phyloP scores from a whole-genome alignment of 2,888 invertebrate genomes.

The Aspidiotus destructor region DNA sequence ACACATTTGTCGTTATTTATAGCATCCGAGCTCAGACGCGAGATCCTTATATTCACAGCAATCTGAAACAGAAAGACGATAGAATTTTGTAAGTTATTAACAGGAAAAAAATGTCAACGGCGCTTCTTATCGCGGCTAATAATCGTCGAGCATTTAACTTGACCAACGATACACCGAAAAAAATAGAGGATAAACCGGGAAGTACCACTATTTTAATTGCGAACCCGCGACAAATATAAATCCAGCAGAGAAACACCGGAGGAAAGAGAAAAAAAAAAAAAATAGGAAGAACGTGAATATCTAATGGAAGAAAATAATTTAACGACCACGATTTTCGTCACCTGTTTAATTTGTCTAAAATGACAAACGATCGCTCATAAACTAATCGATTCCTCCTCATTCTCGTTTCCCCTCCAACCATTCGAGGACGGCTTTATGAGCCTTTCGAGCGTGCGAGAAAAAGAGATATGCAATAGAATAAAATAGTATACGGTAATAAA shows the following conservation, averaged over 20 bases:
- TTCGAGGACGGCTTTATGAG: neutral
- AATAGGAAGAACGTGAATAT: neutral
- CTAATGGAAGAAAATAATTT: conserved; percentile 8
- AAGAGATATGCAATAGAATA: neutral
- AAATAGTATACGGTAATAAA: conserved; percentile 2
- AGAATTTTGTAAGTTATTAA: neutral
- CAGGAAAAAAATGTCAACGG: neutral
- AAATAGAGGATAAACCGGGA: conserved; percentile 3
- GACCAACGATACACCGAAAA: neutral
- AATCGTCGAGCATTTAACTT: neutral
- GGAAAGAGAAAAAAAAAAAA: neutral
- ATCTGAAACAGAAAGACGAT: conserved; percentile 8
- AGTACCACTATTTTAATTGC: conserved; percentile 4
- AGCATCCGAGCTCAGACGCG: neutral
- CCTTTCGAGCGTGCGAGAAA: neutral
- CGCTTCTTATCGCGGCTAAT: neutral
- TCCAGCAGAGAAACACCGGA: neutral
- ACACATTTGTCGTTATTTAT: conserved; percentile 22
- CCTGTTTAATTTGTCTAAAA: conserved; percentile 8
- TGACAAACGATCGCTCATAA: conserved; percentile 2
- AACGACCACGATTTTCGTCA: conserved; percentile 16
- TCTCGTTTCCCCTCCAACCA: no score
- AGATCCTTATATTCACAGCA: neutral
- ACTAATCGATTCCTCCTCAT: neutral
- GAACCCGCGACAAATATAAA: neutral